phyloP scores from a whole-genome alignment of 1,140 invertebrate species.

The Magallana ariakensis region DNA sequence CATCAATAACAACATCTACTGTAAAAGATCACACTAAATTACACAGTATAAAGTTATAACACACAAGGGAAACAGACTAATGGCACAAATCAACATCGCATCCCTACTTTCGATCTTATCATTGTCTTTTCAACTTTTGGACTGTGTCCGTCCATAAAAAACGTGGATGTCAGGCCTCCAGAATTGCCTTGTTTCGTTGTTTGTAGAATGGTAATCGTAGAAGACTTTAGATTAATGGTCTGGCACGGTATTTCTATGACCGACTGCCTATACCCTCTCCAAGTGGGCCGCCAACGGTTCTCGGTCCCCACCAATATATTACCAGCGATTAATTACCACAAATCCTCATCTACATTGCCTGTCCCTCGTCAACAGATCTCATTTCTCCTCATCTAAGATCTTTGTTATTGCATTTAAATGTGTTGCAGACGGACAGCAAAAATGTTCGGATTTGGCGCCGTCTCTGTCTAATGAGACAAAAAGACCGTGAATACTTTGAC shows the following conservation, averaged over 20 bases:
- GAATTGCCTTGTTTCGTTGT: background rate
- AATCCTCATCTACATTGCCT: slow-evolving; percentile 3
- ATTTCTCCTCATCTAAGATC: slow-evolving; percentile 19
- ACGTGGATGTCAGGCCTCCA: background rate
- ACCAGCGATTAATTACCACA: slow-evolving; percentile 25
- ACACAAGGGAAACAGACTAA: too few species aligned
- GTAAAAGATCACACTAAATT: too few species aligned
- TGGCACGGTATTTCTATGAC: slow-evolving; percentile 10
- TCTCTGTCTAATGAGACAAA: background rate
- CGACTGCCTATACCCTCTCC: background rate
- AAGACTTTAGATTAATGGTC: slow-evolving; percentile 10
- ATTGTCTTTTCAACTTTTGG: background rate
- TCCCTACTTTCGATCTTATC: background rate
- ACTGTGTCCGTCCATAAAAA: background rate
- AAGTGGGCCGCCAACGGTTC: background rate
- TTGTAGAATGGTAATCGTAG: background rate
- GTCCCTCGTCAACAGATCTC: slow-evolving; percentile 20
- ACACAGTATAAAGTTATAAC: too few species aligned
- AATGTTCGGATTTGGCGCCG: background rate
- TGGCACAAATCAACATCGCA: background rate
- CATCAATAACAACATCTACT: too few species aligned
- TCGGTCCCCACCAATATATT: background rate
- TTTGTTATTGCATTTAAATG: slow-evolving; percentile 24
- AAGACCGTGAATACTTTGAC: too few species aligned
- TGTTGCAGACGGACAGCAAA: slow-evolving; percentile 2